Conservation (phyloP, 2,113 vertebrate species). For the Leucoraja erinaceus region DNA sequence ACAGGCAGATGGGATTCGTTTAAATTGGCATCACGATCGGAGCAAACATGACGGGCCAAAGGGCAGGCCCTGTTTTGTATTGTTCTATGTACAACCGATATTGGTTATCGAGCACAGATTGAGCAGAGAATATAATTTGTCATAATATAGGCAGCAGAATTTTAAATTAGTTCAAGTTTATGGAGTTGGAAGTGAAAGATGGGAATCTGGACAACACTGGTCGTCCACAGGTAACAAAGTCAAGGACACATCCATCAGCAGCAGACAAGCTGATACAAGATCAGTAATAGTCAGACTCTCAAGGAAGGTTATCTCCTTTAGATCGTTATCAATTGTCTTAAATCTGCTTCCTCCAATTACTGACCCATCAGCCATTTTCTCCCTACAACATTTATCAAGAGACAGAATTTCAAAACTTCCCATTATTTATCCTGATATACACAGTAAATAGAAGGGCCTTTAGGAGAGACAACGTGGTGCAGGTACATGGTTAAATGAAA, state of each 20-base stretch:
- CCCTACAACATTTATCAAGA: not conserved
- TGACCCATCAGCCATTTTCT: not conserved
- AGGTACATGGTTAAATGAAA: too few relatives aligned
- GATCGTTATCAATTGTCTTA: constrained; percentile 11
- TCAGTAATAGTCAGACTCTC: not conserved
- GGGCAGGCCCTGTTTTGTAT: too few relatives aligned
- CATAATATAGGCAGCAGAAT: not conserved
- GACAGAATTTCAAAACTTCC: not conserved
- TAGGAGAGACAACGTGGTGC: too few relatives aligned
- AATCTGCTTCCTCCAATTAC: not conserved
- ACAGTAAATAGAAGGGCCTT: too few relatives aligned
- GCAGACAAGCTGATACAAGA: not conserved
- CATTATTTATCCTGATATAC: not conserved
- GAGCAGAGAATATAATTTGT: not conserved
- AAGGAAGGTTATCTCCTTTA: too few relatives aligned
- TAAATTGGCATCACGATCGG: too few relatives aligned
- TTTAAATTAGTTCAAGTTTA: not conserved
- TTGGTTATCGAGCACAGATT: not conserved
- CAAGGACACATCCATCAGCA: not conserved
- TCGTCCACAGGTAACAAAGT: not conserved
- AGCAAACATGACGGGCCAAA: too few relatives aligned
- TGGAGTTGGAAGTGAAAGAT: not conserved
- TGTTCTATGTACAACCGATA: not conserved
- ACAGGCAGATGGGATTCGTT: too few relatives aligned
- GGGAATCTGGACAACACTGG: not conserved